Evolutionary conservation across 2,113 vertebrate genomes (phyloP).

Genomic region (Prionailurus bengalensis): DNA sequence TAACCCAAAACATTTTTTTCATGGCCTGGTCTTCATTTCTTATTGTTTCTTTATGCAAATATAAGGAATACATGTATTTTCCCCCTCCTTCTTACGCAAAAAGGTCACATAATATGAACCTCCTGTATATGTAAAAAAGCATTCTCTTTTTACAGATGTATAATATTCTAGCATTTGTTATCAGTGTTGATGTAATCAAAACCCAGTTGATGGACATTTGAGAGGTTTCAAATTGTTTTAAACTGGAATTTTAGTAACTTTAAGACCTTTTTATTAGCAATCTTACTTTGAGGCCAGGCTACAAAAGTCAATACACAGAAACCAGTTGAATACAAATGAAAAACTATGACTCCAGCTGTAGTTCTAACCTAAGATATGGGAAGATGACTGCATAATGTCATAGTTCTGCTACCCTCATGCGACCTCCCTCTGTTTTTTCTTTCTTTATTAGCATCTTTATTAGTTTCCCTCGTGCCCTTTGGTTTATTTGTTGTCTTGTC

Average conservation of each 20-base stretch:
- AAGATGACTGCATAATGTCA: neutral
- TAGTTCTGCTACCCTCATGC: neutral
- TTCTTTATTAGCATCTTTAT: conserved; percentile 21
- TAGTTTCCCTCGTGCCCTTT: neutral
- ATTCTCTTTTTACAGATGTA: neutral
- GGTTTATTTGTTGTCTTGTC: conserved; percentile 24
- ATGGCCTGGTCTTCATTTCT: conserved; percentile 3
- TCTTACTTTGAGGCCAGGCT: conserved; percentile 24
- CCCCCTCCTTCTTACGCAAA: neutral
- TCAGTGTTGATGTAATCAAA: neutral
- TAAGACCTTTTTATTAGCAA: neutral
- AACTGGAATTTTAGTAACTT: conserved; percentile 38
- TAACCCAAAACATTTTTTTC: conserved; percentile 22
- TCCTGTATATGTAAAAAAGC: neutral
- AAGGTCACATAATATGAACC: neutral
- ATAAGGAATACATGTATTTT: conserved; percentile 23
- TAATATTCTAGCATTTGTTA: neutral
- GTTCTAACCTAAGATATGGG: neutral
- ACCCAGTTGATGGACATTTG: neutral
- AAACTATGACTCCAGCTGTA: neutral
- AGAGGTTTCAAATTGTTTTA: conserved; percentile 31
- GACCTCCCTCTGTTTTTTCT: neutral
- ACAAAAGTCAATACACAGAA: conserved; percentile 30
- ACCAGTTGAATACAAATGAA: conserved; percentile 9
- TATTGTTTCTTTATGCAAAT: conserved; percentile 25